Evolutionary conservation across 2,113 vertebrate genomes (phyloP).

Genomic region (Nettapus auritus): DNA sequence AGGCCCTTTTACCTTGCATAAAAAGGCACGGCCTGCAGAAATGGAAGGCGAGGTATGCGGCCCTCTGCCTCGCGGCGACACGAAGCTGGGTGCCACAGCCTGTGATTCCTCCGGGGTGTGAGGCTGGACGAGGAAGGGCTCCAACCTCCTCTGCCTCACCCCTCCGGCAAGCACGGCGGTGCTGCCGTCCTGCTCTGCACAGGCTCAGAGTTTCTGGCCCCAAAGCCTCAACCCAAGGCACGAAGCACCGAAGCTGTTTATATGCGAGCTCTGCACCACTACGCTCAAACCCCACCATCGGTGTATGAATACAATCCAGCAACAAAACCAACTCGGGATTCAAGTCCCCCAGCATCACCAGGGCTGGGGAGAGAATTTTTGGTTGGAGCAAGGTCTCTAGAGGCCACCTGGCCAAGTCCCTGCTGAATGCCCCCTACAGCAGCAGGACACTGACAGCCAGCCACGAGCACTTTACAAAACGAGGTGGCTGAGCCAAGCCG

Average conservation of each 20-base stretch:
- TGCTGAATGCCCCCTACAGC: not conserved
- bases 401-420: not conserved
- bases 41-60: constrained; percentile 59
- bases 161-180: not conserved
- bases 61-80: constrained; percentile 60
- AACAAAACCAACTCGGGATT: not conserved
- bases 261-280: not conserved
- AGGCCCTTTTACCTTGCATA: constrained; percentile 31
- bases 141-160: constrained; percentile 18
- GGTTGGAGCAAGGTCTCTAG: not conserved
- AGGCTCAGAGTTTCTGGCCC: not conserved
- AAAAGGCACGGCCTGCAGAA: constrained; percentile 57
- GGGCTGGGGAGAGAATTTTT: not conserved
- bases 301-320: not conserved
- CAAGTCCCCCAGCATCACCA: not conserved
- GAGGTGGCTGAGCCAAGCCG: not conserved
- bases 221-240: not conserved
- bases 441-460: not conserved
- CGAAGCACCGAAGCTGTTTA: not conserved
- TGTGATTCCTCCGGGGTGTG: constrained; percentile 62
- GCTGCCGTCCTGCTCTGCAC: not conserved
- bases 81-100: constrained; percentile 55
- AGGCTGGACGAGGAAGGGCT: constrained; percentile 50
- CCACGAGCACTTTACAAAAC: not conserved
- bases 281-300: not conserved